Evolutionary conservation across 2,888 invertebrate genomes (phyloP), one percentile per base, ranked within the genome.

Genomic region (Neoscelio sp.): DNA sequence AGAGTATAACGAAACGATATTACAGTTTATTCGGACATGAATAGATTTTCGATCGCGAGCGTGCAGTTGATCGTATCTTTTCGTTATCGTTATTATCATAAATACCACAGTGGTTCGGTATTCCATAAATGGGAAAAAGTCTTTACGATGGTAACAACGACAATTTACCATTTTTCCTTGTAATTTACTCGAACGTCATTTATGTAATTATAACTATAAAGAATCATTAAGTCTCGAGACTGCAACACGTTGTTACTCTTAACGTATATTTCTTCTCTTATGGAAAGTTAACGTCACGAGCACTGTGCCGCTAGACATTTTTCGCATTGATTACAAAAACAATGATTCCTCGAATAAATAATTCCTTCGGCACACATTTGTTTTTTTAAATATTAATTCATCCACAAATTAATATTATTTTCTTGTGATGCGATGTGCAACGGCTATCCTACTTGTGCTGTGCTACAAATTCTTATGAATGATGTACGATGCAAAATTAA

Each of bases 41-140:
- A 78, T 78, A 68, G 70, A 65, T 35, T 50, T 74, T 70, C 64
- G 44, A 62, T 62, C 46, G 20, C 10, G 38, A 38, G 15, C 38
- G 38, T 15, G 38, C 38, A 2, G 38, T 10, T 12, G 65, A 74
- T 65, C 74, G 40, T 46, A 33, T 40, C n/a, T 15, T 52, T 26
- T 15, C 42, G 42, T 40, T 26, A 20, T 20, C 18, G 2, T 20
- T 33, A 17, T 18, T 6, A 17, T 33, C 13, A 48, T 70, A 44
- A 54, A 30, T 33, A 10, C 10, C 10, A 23, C 38, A 15, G 26
- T 2, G 46, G n/a, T 46, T 26, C 35, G 15, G 33, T 42, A 33
- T 33, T 23, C 23, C 23, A 23, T 23, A 23, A 23, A 23, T 4
- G 23, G 23, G 4, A 23, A 3, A 23, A 23, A 23, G 6, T 23